phyloP scores from a whole-genome alignment of 2,888 invertebrate species.

The Cantharis flavilabris region DNA sequence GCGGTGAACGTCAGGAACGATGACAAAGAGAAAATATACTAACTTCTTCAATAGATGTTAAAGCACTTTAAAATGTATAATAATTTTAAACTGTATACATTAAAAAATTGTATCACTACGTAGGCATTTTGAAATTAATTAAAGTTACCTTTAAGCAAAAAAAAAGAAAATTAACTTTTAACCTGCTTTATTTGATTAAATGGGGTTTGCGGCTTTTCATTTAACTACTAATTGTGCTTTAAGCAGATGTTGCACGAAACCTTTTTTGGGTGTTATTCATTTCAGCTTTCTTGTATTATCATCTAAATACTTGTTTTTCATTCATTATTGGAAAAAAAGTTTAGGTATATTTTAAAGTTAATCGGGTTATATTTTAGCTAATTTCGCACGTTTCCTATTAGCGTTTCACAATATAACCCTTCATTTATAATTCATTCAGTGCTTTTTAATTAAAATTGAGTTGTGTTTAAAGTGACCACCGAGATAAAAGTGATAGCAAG shows the following conservation, averaged over 20 bases:
- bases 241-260: slow-evolving; percentile 15
- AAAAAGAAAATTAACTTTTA: slow-evolving; percentile 2
- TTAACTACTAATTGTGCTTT: slow-evolving; percentile 19
- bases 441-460: slow-evolving; percentile 16
- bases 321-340: neutral
- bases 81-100: neutral
- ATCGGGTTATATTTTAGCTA: neutral
- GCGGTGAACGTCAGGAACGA: slow-evolving; percentile 24
- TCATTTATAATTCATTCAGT: slow-evolving; percentile 15
- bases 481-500: slow-evolving; percentile 8
- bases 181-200: slow-evolving; percentile 18
- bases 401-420: neutral
- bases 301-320: neutral
- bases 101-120: neutral
- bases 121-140: neutral
- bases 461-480: slow-evolving; percentile 17
- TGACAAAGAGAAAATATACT: slow-evolving; percentile 24
- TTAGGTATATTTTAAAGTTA: neutral
- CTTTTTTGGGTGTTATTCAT: neutral
- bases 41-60: slow-evolving; percentile 21
- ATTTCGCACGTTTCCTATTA: neutral
- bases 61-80: neutral
- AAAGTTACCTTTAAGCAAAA: neutral
- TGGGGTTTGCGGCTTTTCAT: slow-evolving; percentile 17
- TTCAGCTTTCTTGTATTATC: neutral